Base-by-base conservation (phyloP, 1,140 invertebrate genomes). In the Ceratina japonica region DNA sequence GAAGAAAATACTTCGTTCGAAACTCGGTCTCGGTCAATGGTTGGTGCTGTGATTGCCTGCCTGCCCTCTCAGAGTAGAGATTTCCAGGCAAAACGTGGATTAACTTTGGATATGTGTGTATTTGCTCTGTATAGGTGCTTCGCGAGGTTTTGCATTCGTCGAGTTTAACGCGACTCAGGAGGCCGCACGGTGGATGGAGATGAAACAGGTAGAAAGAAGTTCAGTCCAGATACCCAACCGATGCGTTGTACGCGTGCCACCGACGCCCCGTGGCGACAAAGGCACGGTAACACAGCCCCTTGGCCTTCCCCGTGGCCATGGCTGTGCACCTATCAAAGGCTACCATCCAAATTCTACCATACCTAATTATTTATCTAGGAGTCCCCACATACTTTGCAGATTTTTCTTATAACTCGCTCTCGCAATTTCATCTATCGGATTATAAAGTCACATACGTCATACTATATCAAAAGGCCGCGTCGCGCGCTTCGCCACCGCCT, bases 61-160 rank as follows among this genome's bases (percentile, higher is more conserved):
- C 91, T 93, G 92, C 91, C 92, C 91, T 93, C 91, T 91, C 90
- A 91, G 90, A 89, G 88, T 89, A 89, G 87, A 92, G 92, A 91
- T 86, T 79, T 81, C 88, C 90, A 91, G 92, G 91, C 91, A 92
- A 92, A 90, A 92, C 91, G 91, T 93, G 89, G 91, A 93, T 93
- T 93, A 93, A 93, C 92, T 90, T 89, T 93, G 91, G 92, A 92
- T 92, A 92, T 93, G 90, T 93, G 91, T 93, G 90, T 93, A 91
- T 92, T 93, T 93, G 94, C 94, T 94, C 93, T 94, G 94, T 94
- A 94, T 95, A 96, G 96, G 96, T 95, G 94, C 95, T 92, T 97
- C 96, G 92, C 95, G 97, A 92, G 97, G 96, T 93, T 97, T 98
- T 95, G 97, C 97, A 93, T 98, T 98, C 95, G 96, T 98, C 93